Conservation (phyloP, 1,140 invertebrate genomes). For the Drosophila athabasca region DNA sequence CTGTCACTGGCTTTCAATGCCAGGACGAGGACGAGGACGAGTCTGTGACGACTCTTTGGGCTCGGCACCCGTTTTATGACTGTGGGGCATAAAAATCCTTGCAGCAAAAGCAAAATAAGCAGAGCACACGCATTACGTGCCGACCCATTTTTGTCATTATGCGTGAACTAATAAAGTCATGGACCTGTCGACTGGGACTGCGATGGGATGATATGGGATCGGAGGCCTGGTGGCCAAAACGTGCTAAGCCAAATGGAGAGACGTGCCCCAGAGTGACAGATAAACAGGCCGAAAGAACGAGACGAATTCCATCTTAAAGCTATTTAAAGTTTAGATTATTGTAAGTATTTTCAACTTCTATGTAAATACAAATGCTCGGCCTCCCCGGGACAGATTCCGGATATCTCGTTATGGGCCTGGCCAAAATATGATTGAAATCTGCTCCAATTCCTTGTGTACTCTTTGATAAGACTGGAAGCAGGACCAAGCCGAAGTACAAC, state of each 20-base stretch:
- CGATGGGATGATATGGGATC: not conserved
- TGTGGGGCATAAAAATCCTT: constrained; percentile 65
- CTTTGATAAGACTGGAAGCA: constrained; percentile 6
- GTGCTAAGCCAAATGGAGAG: constrained; percentile 65
- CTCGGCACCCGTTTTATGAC: constrained; percentile 59
- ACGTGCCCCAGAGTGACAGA: constrained; percentile 39
- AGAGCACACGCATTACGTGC: constrained; percentile 75
- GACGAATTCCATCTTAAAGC: constrained; percentile 45
- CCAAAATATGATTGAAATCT: constrained; percentile 56
- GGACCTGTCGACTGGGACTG: constrained; percentile 45
- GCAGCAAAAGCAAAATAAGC: constrained; percentile 68
- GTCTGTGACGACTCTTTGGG: constrained; percentile 7
- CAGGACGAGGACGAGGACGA: constrained; percentile 6
- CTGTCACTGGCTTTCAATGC: not conserved
- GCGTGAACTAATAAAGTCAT: constrained; percentile 77
- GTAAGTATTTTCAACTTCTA: constrained; percentile 7
- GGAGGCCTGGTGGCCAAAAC: constrained; percentile 46
- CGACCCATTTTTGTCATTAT: constrained; percentile 77
- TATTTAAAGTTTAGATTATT: constrained; percentile 47
- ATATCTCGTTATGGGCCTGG: constrained; percentile 47
- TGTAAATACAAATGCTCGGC: constrained; percentile 22
- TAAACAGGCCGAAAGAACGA: constrained; percentile 23
- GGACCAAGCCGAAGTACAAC: constrained; percentile 1
- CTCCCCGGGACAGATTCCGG: not conserved
- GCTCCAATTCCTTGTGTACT: constrained; percentile 6